Conservation (phyloP, 2,113 vertebrate species). For the Odocoileus virginianus region DNA sequence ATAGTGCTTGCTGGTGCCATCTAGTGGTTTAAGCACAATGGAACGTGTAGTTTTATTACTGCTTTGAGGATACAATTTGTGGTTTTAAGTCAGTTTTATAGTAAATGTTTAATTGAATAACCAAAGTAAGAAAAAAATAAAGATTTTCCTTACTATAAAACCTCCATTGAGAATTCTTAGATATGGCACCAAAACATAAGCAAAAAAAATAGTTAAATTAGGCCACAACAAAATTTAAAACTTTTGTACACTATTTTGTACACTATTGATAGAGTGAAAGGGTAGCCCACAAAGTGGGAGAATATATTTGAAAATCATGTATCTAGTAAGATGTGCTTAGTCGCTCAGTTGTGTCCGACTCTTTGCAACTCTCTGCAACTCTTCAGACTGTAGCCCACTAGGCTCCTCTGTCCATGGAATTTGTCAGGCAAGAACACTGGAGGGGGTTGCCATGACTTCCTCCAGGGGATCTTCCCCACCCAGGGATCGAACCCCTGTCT, state of each 20-base stretch:
- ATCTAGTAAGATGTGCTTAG: neutral
- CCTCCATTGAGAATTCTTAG: constrained; percentile 2
- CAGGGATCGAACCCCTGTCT: neutral
- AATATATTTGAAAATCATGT: neutral
- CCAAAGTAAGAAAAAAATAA: neutral
- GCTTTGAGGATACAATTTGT: neutral
- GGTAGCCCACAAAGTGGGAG: neutral
- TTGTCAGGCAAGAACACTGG: neutral
- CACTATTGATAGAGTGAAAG: constrained; percentile 4
- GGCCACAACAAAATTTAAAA: constrained; percentile 21
- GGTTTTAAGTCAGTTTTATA: constrained; percentile 10
- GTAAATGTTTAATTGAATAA: constrained; percentile 29
- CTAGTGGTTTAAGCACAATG: constrained; percentile 41
- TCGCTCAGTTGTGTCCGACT: neutral
- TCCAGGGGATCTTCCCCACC: neutral
- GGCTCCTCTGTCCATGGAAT: neutral
- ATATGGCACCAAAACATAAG: neutral
- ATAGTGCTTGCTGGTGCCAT: constrained; percentile 63
- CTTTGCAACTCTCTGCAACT: neutral
- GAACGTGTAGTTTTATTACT: neutral
- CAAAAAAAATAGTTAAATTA: neutral
- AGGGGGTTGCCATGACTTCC: neutral
- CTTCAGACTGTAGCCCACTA: neutral
- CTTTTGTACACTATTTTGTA: neutral
- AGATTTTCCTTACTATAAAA: neutral